Conservation (phyloP, 2,113 vertebrate species). For the Falcunculus frontatus region DNA sequence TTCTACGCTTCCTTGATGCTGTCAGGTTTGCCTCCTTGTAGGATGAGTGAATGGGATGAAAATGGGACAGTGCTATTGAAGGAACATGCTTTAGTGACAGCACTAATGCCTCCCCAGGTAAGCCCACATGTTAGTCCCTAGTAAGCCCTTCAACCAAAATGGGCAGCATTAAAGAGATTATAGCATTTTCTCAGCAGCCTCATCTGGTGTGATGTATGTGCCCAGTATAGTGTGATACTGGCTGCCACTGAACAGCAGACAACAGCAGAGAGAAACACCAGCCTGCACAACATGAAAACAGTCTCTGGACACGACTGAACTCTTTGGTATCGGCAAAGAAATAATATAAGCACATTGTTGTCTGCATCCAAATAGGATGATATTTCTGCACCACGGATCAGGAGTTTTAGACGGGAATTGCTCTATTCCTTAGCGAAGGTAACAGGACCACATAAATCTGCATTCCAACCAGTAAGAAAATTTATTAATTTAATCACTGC, state of each 20-base stretch:
- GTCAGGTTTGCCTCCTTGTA: neutral
- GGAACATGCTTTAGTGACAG: neutral
- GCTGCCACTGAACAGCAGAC: neutral
- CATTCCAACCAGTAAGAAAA: neutral
- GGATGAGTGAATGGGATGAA: neutral
- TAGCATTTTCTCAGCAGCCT: neutral
- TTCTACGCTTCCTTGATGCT: neutral
- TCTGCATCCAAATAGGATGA: neutral
- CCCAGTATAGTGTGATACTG: neutral
- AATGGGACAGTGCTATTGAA: neutral
- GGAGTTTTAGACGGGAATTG: neutral
- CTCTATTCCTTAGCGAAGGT: neutral
- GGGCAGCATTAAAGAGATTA: slow-evolving; percentile 17
- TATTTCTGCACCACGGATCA: neutral
- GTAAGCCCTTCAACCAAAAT: slow-evolving; percentile 5
- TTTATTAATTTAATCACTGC: neutral
- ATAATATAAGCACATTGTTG: neutral
- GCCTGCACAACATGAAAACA: neutral
- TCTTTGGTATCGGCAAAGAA: neutral
- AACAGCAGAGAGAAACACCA: neutral
- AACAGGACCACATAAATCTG: neutral
- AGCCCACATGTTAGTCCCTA: neutral
- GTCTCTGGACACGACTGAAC: neutral
- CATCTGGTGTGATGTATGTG: neutral
- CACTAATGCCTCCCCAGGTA: slow-evolving; percentile 4